phyloP scores from a whole-genome alignment of 2,888 invertebrate species.

The Tanypteryx hageni region DNA sequence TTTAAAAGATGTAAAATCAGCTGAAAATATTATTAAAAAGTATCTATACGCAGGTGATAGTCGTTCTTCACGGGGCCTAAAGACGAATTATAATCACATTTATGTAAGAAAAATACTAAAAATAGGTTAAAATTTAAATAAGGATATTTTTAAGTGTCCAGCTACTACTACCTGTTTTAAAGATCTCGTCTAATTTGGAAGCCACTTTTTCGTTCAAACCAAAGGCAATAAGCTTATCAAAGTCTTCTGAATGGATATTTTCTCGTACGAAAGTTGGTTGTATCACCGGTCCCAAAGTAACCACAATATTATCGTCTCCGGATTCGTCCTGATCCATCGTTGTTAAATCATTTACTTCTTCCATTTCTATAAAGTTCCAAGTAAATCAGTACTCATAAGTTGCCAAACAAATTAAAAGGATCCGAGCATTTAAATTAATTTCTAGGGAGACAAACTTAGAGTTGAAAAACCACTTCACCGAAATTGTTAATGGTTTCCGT shows the following conservation, averaged over 20 bases:
- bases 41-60: too few relatives aligned
- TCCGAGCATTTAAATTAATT: background rate
- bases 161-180: slow-evolving; percentile 21
- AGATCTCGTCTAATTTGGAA: slow-evolving; percentile 58
- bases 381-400: background rate
- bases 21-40: too few relatives aligned
- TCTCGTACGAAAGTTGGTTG: slow-evolving; percentile 16
- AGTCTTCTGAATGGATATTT: background rate
- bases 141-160: too few relatives aligned
- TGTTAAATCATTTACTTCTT: slow-evolving; percentile 91
- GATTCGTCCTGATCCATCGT: slow-evolving; percentile 82
- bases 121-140: too few relatives aligned
- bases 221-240: background rate
- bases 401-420: background rate
- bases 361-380: slow-evolving; percentile 80
- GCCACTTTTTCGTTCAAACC: slow-evolving; percentile 58
- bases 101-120: too few relatives aligned
- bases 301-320: slow-evolving; percentile 66
- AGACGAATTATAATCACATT: too few relatives aligned
- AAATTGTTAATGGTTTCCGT: background rate
- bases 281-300: slow-evolving; percentile 53
- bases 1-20: too few relatives aligned
- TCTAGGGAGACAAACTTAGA: background rate
- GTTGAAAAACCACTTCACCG: background rate
- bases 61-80: too few relatives aligned